Percentiles rank a stretch among this genome's conserved stretches.
Evolutionary conservation across 2,797 vertebrate genomes (phyloP).

Genomic region (Fundulus diaphanus): DNA sequence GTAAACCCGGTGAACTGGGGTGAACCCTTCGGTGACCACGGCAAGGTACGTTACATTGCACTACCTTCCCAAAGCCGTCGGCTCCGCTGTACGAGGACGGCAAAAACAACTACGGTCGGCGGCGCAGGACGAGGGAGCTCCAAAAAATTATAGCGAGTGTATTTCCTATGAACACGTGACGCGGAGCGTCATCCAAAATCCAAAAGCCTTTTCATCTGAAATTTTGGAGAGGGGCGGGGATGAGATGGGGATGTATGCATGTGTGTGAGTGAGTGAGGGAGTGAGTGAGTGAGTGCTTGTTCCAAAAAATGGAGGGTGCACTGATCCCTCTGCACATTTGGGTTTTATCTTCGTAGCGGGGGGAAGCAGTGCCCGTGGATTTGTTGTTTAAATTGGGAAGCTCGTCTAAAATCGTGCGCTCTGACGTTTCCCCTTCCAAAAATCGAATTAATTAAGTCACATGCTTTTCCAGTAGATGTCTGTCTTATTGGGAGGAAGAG

Average conservation of each 20-base stretch:
- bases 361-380: conserved; percentile 39
- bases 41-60: conserved; percentile 80
- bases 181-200: conserved; percentile 84
- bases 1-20: conserved; percentile 83
- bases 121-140: conserved; percentile 79
- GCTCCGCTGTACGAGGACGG: conserved; percentile 75
- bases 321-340: conserved; percentile 67
- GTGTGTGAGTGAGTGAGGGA: conserved; percentile 28
- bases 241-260: conserved; percentile 60
- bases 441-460: conserved; percentile 56
- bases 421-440: conserved; percentile 40
- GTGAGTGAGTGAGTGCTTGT: conserved; percentile 33
- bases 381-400: conserved; percentile 51
- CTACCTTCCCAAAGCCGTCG: conserved; percentile 62
- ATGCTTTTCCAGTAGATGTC: conserved; percentile 46
- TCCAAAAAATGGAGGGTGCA: conserved; percentile 33
- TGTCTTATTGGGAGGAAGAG: conserved; percentile 27
- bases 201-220: conserved; percentile 85
- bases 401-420: conserved; percentile 44
- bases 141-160: conserved; percentile 82
- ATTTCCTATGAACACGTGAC: conserved; percentile 85
- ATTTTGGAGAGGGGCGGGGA: conserved; percentile 81
- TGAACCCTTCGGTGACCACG: conserved; percentile 83
- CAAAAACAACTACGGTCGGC: conserved; percentile 77
- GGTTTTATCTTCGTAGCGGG: conserved; percentile 64